These are phyloP conservation scores for Malthinus flaveolus DNA, from an alignment of 2,888 invertebrate genomes.

Conservation along the genomic window DNA sequence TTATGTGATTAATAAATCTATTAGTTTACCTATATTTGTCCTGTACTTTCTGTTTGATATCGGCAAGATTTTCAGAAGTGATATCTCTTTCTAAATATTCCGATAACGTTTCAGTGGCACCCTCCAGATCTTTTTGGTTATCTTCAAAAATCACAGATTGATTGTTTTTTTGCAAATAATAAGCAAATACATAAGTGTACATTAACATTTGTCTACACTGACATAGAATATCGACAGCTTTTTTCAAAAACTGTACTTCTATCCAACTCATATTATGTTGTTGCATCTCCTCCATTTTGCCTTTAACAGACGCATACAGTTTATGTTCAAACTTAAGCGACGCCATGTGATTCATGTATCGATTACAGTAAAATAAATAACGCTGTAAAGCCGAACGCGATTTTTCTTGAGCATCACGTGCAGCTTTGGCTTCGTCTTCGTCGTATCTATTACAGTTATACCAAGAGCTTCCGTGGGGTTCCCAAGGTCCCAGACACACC, in stretches of 20 bases:
- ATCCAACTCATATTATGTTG: conserved; percentile 99
- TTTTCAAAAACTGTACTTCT: conserved; percentile 97
- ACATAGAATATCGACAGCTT: conserved; percentile 95
- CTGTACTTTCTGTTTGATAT: conserved; percentile 98
- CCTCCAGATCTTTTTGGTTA: conserved; percentile 97
- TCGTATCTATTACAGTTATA: conserved; percentile 97
- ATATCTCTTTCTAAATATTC: conserved; percentile 98
- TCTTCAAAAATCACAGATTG: conserved; percentile 99
- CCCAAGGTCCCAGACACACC: conserved; percentile 99
- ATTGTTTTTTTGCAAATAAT: conserved; percentile 96
- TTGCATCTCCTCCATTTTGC: conserved; percentile 99
- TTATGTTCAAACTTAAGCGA: conserved; percentile 97
- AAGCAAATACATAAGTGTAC: conserved; percentile 99
- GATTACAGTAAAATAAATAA: conserved; percentile 97
- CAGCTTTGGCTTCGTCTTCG: conserved; percentile 95
- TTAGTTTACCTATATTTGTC: conserved; percentile 86
- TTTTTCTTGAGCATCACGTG: conserved; percentile 93
- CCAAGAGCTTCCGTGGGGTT: conserved; percentile 97
- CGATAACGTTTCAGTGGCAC: conserved; percentile 94
- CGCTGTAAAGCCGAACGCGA: conserved; percentile 93
- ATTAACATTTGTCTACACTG: conserved; percentile 97
- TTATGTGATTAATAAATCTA: neutral
- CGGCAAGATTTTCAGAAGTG: conserved; percentile 93
- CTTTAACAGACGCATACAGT: conserved; percentile 92
- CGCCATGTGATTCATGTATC: conserved; percentile 99